Conservation (phyloP, 2,113 vertebrate genomes). For the Hippocampus zosterae region DNA sequence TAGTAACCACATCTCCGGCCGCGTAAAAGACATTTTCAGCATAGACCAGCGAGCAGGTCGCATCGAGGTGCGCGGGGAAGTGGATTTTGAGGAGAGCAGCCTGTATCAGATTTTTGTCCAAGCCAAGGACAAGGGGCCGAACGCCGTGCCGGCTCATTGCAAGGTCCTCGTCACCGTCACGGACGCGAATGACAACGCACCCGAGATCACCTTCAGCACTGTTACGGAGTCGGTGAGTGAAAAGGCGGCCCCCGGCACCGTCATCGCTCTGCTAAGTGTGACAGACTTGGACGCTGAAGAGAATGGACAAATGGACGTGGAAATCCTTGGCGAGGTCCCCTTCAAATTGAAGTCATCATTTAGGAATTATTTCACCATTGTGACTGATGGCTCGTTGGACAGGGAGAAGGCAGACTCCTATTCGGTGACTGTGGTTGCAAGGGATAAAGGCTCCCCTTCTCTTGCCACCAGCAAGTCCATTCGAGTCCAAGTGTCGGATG, state of each 20-base stretch:
- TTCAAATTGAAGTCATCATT: conserved; percentile 94
- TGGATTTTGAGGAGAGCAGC: conserved; percentile 92
- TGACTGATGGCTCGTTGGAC: conserved; percentile 89
- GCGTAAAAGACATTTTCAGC: conserved; percentile 88
- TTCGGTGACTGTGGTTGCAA: conserved; percentile 88
- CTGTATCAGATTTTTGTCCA: conserved; percentile 93
- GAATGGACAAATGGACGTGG: conserved; percentile 90
- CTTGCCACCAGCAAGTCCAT: conserved; percentile 89
- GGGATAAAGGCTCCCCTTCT: conserved; percentile 83
- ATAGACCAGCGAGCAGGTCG: conserved; percentile 86
- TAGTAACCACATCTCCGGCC: conserved; percentile 89
- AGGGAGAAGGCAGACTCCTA: conserved; percentile 88
- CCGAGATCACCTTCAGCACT: conserved; percentile 95
- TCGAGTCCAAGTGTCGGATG: conserved; percentile 88
- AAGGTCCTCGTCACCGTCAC: conserved; percentile 90
- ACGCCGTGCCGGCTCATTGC: conserved; percentile 93
- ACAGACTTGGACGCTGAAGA: conserved; percentile 90
- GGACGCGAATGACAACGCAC: conserved; percentile 93
- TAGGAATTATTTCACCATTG: conserved; percentile 91
- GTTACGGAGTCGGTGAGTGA: conserved; percentile 94
- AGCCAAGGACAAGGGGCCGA: conserved; percentile 93
- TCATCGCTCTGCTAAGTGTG: conserved; percentile 93
- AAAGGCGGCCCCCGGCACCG: conserved; percentile 86
- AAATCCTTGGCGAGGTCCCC: conserved; percentile 89
- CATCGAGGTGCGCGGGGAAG: conserved; percentile 87